Conservation (phyloP, 2,888 invertebrate genomes). For the Teleiodes luculella region DNA sequence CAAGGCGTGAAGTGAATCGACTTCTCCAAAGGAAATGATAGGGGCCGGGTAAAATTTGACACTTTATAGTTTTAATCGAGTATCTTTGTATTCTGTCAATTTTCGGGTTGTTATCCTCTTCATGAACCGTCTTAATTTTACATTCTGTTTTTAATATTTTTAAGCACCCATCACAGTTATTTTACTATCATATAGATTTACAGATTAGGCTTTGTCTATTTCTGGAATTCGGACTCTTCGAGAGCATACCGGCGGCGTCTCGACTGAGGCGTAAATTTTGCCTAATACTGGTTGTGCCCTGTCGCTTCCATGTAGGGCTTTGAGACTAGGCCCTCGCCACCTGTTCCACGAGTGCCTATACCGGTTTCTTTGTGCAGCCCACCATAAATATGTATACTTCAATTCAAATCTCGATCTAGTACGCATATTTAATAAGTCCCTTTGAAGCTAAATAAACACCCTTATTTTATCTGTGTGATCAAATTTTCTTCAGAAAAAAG, state of each 20-base stretch:
- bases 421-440: conserved; percentile 3
- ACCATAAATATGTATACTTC: background rate
- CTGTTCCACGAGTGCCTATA: conserved; percentile 34
- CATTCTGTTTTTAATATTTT: too few species aligned
- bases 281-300: conserved; percentile 57
- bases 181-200: background rate
- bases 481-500: background rate
- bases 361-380: conserved; percentile 7
- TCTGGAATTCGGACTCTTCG: background rate
- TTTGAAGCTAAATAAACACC: background rate
- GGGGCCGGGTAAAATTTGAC: too few species aligned
- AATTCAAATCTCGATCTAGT: background rate
- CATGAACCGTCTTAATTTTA: too few species aligned
- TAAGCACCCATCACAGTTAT: background rate
- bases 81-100: too few species aligned
- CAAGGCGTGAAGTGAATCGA: too few species aligned
- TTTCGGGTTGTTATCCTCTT: too few species aligned
- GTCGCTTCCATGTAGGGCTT: conserved; percentile 52
- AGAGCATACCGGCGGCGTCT: background rate
- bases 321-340: conserved; percentile 37
- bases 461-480: background rate
- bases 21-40: too few species aligned
- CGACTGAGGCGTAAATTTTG: conserved; percentile 48
- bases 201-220: background rate
- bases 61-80: too few species aligned